Evolutionary conservation across 1,140 invertebrate species (phyloP).

Genomic region (Drosophila arizonae): DNA sequence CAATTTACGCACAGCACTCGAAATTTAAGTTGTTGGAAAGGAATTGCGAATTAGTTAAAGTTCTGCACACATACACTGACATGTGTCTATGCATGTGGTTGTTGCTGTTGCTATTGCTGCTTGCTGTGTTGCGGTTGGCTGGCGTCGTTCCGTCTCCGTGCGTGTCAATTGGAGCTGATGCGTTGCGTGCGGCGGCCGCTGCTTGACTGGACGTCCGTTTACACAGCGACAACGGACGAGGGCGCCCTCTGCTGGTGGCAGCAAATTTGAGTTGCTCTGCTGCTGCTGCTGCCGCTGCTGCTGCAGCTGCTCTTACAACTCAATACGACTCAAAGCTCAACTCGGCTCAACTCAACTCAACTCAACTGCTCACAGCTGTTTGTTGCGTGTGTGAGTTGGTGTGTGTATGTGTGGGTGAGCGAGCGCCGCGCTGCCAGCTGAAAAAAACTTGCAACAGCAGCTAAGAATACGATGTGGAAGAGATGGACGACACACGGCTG

Average conservation of each 20-base stretch:
- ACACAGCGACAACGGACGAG: constrained; percentile 12
- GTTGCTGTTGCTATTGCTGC: constrained; percentile 19
- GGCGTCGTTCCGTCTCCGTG: constrained; percentile 46
- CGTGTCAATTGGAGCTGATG: constrained; percentile 45
- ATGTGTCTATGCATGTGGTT: constrained; percentile 28
- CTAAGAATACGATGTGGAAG: constrained; percentile 24
- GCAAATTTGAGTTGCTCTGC: constrained; percentile 11
- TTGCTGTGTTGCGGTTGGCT: constrained; percentile 12
- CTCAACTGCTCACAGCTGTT: constrained; percentile 36
- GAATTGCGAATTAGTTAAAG: constrained; percentile 56
- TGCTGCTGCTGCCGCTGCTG: not conserved
- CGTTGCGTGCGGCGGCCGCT: constrained; percentile 57
- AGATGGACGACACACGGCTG: constrained; percentile 37
- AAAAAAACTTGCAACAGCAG: constrained; percentile 24
- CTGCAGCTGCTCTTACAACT: constrained; percentile 1
- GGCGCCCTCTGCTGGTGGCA: constrained; percentile 6
- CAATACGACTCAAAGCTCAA: constrained; percentile 8
- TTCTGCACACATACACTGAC: constrained; percentile 29
- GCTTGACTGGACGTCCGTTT: constrained; percentile 33
- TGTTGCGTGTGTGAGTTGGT: constrained; percentile 16
- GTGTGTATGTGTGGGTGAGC: constrained; percentile 35
- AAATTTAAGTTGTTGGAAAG: constrained; percentile 43
- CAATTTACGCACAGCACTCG: constrained; percentile 64
- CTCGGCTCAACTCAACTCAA: constrained; percentile 9
- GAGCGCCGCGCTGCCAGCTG: constrained; percentile 39